Evolutionary conservation across 2,888 invertebrate genomes (phyloP).

Genomic region (Drosophila formosana): DNA sequence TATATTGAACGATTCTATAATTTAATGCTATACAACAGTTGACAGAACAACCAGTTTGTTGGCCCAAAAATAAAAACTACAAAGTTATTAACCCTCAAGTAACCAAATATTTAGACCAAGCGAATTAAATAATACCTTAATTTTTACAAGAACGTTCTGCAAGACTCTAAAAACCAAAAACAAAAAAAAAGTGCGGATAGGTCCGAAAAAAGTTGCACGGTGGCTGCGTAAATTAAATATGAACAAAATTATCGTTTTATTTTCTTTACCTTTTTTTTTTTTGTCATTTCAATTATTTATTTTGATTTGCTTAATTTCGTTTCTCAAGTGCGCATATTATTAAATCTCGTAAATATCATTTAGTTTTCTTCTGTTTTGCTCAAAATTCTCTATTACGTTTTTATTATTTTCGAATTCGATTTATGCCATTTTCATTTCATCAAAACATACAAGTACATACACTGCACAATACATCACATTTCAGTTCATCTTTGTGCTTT

Average conservation of each 20-base stretch:
- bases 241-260: conserved; percentile 24
- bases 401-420: conserved; percentile 73
- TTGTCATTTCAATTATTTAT: conserved; percentile 30
- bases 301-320: conserved; percentile 42
- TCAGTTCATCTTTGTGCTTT: conserved; percentile 53
- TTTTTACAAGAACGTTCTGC: conserved; percentile 28
- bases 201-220: conserved; percentile 81
- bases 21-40: conserved; percentile 75
- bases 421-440: conserved; percentile 55
- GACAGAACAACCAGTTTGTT: conserved; percentile 74
- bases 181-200: conserved; percentile 60
- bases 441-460: conserved; percentile 9
- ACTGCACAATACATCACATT: conserved; percentile 25
- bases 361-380: conserved; percentile 41
- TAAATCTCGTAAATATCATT: conserved; percentile 24
- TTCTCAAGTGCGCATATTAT: conserved; percentile 49
- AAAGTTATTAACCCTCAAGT: conserved; percentile 69
- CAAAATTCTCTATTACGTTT: conserved; percentile 59
- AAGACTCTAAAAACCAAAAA: conserved; percentile 12
- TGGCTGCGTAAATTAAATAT: conserved; percentile 76
- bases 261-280: conserved; percentile 25
- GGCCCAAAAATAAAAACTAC: conserved; percentile 23
- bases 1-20: conserved; percentile 48
- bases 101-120: conserved; percentile 25
- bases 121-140: conserved; percentile 34